Evolutionary conservation across 2,113 vertebrate genomes (phyloP).

Genomic region (Raja brachyura): DNA sequence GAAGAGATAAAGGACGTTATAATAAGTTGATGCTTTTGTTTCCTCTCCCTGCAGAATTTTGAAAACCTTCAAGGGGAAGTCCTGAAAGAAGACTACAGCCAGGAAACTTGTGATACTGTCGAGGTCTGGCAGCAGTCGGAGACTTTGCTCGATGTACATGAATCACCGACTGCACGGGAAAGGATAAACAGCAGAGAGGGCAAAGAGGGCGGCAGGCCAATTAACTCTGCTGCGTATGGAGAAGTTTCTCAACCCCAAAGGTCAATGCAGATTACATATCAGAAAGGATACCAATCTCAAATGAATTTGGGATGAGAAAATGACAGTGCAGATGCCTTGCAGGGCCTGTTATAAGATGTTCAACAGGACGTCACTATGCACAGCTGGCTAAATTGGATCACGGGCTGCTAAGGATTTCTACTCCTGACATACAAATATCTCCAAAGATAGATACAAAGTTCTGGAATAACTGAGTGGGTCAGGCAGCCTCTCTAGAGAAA

Average conservation of each 20-base stretch:
- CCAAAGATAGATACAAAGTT: not conserved
- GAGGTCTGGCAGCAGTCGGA: not conserved
- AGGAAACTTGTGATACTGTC: not conserved
- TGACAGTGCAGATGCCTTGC: not conserved
- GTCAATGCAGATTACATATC: not conserved
- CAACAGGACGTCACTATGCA: not conserved
- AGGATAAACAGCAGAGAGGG: not conserved
- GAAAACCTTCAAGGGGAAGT: not conserved
- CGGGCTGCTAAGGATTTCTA: not conserved
- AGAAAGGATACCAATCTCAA: not conserved
- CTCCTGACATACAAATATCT: constrained; percentile 3
- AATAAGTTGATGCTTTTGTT: not conserved
- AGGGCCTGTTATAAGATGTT: not conserved
- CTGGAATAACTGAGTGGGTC: no score
- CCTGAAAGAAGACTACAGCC: not conserved
- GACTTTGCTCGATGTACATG: not conserved
- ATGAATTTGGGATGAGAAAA: no score
- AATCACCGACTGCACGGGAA: not conserved
- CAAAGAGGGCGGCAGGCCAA: no score
- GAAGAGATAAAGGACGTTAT: not conserved
- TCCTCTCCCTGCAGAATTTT: not conserved
- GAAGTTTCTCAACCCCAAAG: not conserved
- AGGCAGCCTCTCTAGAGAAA: no score
- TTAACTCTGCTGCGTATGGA: not conserved
- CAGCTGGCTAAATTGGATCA: not conserved